Base-by-base conservation (phyloP, 1,140 invertebrate genomes). In the Chironomus tepperi region DNA sequence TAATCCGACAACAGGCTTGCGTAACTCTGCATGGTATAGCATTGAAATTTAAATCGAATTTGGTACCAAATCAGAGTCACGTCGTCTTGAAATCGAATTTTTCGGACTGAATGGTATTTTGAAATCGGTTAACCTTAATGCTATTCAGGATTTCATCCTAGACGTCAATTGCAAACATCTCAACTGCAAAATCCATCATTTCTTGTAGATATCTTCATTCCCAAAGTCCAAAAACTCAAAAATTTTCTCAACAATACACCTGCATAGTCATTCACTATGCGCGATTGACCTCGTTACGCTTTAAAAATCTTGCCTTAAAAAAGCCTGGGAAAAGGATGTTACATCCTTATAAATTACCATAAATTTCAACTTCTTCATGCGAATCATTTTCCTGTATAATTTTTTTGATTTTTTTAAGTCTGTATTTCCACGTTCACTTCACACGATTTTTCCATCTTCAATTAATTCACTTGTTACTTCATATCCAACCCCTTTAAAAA, bases 321-420 rank as follows among this genome's bases (percentile, higher is more conserved):
- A 67, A 8, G 15, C 64, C n/a, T 67, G 64, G 64, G 64, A 67
- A 67, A 67, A 67, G 64, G 64, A 67, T 67, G 64, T 67, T 1
- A 67, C 64, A 67, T 67, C 64, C 64, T 67, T 18, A 67, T 15
- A 19, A 67, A 67, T 67, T 67, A 67, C 64, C 64, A 67, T 67
- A 67, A 67, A 67, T 67, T 67, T 67, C 64, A 67, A 18, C n/a
- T 19, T 67, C n/a, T 67, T 67, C 64, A 67, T 67, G 64, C 64
- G 64, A 67, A 67, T 67, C 64, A 67, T 16, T 18, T 67, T 18
- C 16, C 64, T 67, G 12, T 67, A 2, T 18, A 7, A 15, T 67
- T 18, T 8, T n/a, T 16, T 7, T 16, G 64, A 7, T 16, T 16
- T 18, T 16, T 18, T 67, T 9, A 2, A 15, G 5, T 67, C n/a